These are phyloP conservation scores for Molorchus minor DNA, from an alignment of 2,888 invertebrate genomes.

Conservation along the genomic window DNA sequence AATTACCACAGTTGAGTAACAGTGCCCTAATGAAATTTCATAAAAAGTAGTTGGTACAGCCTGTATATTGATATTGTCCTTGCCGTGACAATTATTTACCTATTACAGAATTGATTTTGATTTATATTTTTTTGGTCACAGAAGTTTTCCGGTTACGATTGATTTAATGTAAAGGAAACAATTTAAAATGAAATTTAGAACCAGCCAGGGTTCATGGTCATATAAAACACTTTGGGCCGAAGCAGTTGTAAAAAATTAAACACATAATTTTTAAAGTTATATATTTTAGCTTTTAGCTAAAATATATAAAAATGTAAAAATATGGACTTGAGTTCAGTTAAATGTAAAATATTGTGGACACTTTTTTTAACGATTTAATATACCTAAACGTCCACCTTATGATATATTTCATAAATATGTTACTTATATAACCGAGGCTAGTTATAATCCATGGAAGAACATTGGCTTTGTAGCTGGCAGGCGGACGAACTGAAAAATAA, in stretches of 20 bases:
- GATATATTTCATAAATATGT: neutral
- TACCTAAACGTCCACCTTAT: neutral
- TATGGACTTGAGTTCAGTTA: too few relatives aligned
- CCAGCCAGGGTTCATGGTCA: neutral
- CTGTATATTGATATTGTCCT: conserved; percentile 1
- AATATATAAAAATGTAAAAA: too few relatives aligned
- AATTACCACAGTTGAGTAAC: conserved; percentile 40
- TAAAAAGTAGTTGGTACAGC: conserved; percentile 3
- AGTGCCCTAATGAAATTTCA: conserved; percentile 32
- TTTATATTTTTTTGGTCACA: neutral
- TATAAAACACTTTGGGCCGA: neutral
- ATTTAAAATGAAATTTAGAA: conserved; percentile 1
- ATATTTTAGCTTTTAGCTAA: too few relatives aligned
- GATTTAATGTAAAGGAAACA: conserved; percentile 4
- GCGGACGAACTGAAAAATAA: too few relatives aligned
- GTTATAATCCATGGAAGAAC: neutral
- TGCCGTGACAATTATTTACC: conserved; percentile 6
- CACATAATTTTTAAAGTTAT: too few relatives aligned
- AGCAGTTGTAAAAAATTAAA: too few relatives aligned
- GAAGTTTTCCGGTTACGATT: conserved; percentile 2
- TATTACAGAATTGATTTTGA: neutral
- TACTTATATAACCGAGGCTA: neutral
- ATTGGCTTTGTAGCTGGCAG: neutral
- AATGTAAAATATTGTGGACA: too few relatives aligned
- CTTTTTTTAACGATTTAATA: too few relatives aligned